phyloP scores from a whole-genome alignment of 2,888 invertebrate species.

The Eupithecia subfuscata region DNA sequence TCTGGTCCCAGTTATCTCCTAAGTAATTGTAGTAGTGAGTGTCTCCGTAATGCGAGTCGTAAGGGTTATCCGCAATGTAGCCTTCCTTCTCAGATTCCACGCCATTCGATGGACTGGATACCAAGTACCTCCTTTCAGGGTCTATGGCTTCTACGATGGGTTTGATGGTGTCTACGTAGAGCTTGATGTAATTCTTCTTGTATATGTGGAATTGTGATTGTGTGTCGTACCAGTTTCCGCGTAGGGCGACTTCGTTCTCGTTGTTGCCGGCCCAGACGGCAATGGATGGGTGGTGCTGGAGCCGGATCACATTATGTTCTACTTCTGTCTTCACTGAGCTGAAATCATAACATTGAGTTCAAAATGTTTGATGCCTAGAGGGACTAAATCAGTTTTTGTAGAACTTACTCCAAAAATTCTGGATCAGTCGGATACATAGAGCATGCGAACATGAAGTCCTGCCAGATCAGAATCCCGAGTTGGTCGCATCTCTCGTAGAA shows the following conservation, averaged over 20 bases:
- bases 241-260: conserved; percentile 96
- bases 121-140: conserved; percentile 87
- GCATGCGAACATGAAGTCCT: conserved; percentile 99
- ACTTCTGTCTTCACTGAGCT: conserved; percentile 90
- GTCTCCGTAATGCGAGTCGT: conserved; percentile 92
- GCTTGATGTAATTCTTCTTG: conserved; percentile 89
- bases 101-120: conserved; percentile 97
- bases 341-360: conserved; percentile 45
- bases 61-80: conserved; percentile 91
- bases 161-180: conserved; percentile 92
- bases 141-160: conserved; percentile 86
- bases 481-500: conserved; percentile 95
- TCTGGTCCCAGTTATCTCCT: conserved; percentile 91
- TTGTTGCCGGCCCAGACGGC: conserved; percentile 98
- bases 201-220: conserved; percentile 79
- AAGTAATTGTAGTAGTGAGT: conserved; percentile 96
- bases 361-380: neutral
- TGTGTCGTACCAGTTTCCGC: conserved; percentile 91
- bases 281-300: conserved; percentile 94
- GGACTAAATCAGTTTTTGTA: neutral
- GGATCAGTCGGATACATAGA: conserved; percentile 93
- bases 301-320: conserved; percentile 90
- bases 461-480: conserved; percentile 97
- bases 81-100: conserved; percentile 88
- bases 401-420: conserved; percentile 86